Evolutionary conservation across 2,888 invertebrate species (phyloP).

Genomic region (Exocentrus adspersus): DNA sequence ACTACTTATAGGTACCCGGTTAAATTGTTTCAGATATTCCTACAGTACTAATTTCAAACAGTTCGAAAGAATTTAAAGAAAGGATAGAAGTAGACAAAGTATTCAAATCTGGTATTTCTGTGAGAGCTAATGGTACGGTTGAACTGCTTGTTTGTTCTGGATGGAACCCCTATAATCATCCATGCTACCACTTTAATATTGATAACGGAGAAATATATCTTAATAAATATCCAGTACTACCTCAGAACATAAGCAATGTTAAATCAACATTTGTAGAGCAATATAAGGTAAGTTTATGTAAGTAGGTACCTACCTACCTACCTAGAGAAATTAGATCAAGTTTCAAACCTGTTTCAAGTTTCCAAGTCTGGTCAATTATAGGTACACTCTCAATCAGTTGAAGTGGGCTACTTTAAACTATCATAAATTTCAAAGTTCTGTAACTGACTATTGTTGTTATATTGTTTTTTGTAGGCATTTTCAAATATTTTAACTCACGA

Average conservation of each 20-base stretch:
- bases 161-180: constrained; percentile 54
- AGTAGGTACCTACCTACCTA: no score
- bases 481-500: constrained; percentile 52
- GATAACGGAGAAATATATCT: constrained; percentile 49
- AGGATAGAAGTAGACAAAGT: constrained; percentile 49
- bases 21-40: constrained; percentile 51
- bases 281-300: constrained; percentile 38
- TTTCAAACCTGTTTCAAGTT: no score
- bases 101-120: constrained; percentile 53
- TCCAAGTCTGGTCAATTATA: no score
- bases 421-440: no score
- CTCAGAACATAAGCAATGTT: constrained; percentile 41
- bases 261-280: constrained; percentile 26
- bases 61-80: constrained; percentile 49
- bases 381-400: no score
- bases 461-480: constrained; percentile 45
- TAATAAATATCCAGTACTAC: constrained; percentile 45
- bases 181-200: constrained; percentile 56
- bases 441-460: not conserved
- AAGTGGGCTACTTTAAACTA: no score
- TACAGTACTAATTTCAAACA: constrained; percentile 49
- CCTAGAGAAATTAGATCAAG: no score
- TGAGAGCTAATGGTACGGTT: constrained; percentile 50
- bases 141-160: constrained; percentile 57
- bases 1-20: not conserved